A percentile compares a stretch with the other conserved stretches of the same genome.
Evolutionary conservation across 1,140 invertebrate species (phyloP).

Genomic region (Drosophila sproati): DNA sequence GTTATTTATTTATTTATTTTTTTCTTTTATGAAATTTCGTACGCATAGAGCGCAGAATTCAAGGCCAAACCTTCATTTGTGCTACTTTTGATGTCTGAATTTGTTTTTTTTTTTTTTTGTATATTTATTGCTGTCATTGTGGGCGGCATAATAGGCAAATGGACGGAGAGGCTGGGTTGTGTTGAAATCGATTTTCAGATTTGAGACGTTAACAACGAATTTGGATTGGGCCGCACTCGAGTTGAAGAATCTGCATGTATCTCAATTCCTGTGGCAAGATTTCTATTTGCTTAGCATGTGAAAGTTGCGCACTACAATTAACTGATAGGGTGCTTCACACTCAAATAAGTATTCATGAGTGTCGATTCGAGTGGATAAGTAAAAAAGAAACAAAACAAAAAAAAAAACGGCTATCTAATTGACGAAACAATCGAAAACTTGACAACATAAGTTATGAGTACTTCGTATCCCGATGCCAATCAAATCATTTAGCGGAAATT

Average conservation of each 20-base stretch:
- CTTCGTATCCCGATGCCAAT: neutral
- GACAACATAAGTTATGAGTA: neutral
- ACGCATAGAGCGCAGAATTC: conserved; percentile 62
- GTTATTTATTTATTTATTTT: neutral
- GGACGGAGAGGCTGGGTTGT: conserved; percentile 20
- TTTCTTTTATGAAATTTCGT: conserved; percentile 21
- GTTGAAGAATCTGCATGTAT: conserved; percentile 8
- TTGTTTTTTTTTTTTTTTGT: conserved; percentile 6
- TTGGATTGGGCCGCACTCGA: neutral
- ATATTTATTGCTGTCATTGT: conserved; percentile 9
- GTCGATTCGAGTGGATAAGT: conserved; percentile 12
- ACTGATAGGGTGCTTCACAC: conserved; percentile 28
- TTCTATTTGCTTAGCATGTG: conserved; percentile 50
- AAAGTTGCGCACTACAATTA: conserved; percentile 34
- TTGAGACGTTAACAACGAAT: conserved; percentile 20
- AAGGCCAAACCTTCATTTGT: conserved; percentile 76
- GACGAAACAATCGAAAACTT: neutral
- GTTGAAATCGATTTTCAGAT: conserved; percentile 54
- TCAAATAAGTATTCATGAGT: conserved; percentile 2
- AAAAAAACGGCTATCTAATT: neutral
- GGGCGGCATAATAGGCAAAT: conserved; percentile 58
- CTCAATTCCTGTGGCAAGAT: conserved; percentile 1
- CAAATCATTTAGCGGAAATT: neutral
- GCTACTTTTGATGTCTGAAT: conserved; percentile 45
- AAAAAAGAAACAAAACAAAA: neutral